Base-by-base conservation (phyloP, 2,888 invertebrate species). In the Malachius bipustulatus region DNA sequence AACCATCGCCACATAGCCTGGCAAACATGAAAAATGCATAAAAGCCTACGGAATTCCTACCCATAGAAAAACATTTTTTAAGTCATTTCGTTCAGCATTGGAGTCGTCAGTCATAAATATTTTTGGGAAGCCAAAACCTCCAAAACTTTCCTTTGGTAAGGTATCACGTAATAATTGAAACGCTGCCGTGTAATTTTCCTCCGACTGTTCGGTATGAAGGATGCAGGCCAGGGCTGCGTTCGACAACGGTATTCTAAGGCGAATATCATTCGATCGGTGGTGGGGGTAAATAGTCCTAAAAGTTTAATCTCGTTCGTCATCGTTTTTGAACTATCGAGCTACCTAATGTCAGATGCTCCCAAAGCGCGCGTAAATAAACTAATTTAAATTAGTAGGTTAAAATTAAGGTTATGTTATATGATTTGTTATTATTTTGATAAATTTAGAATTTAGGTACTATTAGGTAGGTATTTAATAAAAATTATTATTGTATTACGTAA, bases 1-100 rank as follows among this genome's bases (percentile, higher is more conserved):
- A 34, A 27, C 34, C 34, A 34, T 14, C 34, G 27, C 34, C 34
- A 34, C 34, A 33, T 28, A 14, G 34, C 29, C 28, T 34, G 34
- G n/a, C 26, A 29, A 34, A 34, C 28, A 28, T 34, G 34, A 14
- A 34, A 34, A 27, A 15, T 12, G 12, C 34, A 34, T 34, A 34
- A 15, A 34, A 34, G 15, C 28, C 27, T 34, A 27, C 28, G 26
- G 14, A 15, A 30, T 3, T 34, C 15, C 10, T 19, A 26, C 4
- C 13, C n/a, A n/a, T n/a, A n/a, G n/a, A n/a, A 55, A 34, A 34
- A 10, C 27, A 34, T 34, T 11, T 27, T 34, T 34, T 11, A 34
- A 4, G 12, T 26, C 34, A n/a, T 15, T 34, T 10, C 32, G 16
- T 34, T 32, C 2, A 8, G 8, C n/a, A 14, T 14, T 3, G 9